Evolutionary conservation across 2,888 invertebrate species (phyloP).

Genomic region (Catonia carolina): DNA sequence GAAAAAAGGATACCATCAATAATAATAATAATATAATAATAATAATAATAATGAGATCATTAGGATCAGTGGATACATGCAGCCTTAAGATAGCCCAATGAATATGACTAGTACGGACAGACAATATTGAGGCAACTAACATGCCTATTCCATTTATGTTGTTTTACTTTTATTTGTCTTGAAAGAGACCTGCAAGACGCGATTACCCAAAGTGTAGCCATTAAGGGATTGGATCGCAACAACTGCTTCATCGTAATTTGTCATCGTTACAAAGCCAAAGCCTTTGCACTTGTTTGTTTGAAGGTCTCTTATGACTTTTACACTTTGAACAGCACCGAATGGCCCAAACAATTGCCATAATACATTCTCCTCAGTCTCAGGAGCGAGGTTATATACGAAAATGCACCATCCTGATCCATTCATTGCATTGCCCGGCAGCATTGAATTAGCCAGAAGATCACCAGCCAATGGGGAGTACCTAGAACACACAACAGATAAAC

Average conservation of each 20-base stretch:
- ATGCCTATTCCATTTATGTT: conserved; percentile 29
- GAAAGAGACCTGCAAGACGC: conserved; percentile 95
- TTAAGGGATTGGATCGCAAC: conserved; percentile 94
- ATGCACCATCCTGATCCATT: conserved; percentile 88
- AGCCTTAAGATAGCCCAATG: conserved; percentile 30
- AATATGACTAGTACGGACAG: conserved; percentile 30
- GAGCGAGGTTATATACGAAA: conserved; percentile 87
- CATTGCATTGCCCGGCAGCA: conserved; percentile 78
- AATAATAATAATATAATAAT: background rate
- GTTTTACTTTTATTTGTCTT: conserved; percentile 75
- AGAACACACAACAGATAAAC: conserved; percentile 35
- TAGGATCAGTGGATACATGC: conserved; percentile 26
- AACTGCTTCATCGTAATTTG: conserved; percentile 94
- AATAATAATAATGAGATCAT: conserved; percentile 28
- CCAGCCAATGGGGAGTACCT: conserved; percentile 78
- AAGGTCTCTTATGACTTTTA: conserved; percentile 92
- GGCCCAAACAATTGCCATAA: conserved; percentile 95
- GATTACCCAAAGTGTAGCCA: conserved; percentile 90
- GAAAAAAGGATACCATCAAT: too few species aligned
- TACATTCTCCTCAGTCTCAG: conserved; percentile 85
- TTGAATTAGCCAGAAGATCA: conserved; percentile 68
- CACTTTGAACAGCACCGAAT: conserved; percentile 94
- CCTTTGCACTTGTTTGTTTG: conserved; percentile 97
- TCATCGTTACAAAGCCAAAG: conserved; percentile 97
- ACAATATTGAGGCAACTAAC: conserved; percentile 23